Conservation (phyloP, 1,140 invertebrate species). For the Parasteatoda tepidariorum region DNA sequence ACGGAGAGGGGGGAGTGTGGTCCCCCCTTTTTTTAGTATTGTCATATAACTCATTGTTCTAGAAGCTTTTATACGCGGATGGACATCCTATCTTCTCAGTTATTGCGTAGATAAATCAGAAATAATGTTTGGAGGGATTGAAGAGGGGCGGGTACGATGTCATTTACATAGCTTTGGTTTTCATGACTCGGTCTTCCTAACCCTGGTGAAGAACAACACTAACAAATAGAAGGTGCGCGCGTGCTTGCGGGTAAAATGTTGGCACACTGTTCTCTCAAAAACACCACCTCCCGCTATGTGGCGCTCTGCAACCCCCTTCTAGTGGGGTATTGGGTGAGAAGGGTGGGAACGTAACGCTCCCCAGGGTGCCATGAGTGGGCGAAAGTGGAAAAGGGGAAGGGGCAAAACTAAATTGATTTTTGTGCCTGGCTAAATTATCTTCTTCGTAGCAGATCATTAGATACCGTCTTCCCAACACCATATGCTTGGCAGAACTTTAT, state of each 20-base stretch:
- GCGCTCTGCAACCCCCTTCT: not conserved
- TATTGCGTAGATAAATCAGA: constrained; percentile 55
- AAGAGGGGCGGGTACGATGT: constrained; percentile 30
- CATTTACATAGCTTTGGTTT: constrained; percentile 58
- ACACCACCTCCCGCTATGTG: constrained; percentile 16
- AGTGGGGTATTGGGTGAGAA: not conserved
- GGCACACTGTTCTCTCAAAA: constrained; percentile 15
- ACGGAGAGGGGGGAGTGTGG: not conserved
- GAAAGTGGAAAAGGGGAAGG: constrained; percentile 37
- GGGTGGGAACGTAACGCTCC: constrained; percentile 12
- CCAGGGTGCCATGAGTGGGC: constrained; percentile 23
- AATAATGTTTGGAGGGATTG: constrained; percentile 37
- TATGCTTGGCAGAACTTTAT: constrained; percentile 39
- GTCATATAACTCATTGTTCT: constrained; percentile 46
- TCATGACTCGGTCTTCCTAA: constrained; percentile 19
- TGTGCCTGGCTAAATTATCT: constrained; percentile 52
- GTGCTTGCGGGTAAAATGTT: not conserved
- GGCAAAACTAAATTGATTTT: constrained; percentile 48
- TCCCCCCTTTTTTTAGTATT: not conserved
- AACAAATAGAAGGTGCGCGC: constrained; percentile 46
- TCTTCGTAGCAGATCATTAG: constrained; percentile 51
- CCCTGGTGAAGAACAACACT: constrained; percentile 14
- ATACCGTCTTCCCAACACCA: constrained; percentile 32
- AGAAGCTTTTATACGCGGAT: constrained; percentile 23
- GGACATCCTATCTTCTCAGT: constrained; percentile 36